Conservation (phyloP, 1,140 invertebrate species). For the Polypedilum vanderplanki region DNA sequence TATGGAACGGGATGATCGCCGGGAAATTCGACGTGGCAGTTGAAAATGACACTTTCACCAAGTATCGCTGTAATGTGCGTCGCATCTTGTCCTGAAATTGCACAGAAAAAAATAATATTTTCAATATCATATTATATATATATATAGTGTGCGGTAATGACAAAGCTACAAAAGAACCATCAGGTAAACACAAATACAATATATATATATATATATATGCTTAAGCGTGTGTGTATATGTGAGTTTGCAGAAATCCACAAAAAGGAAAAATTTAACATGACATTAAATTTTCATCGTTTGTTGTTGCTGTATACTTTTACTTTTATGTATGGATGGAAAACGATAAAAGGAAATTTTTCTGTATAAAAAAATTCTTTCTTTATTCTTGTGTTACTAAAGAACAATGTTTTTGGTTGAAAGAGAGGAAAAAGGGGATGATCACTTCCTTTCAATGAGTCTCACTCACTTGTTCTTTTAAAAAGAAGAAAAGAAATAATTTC, state of each 20-base stretch:
- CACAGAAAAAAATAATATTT: too few relatives aligned
- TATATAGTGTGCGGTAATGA: too few relatives aligned
- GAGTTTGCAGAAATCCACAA: not conserved
- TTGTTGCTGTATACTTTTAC: not conserved
- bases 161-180: slow-evolving; percentile 32
- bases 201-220: too few relatives aligned
- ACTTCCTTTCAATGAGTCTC: not conserved
- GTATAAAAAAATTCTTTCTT: not conserved
- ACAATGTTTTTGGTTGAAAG: not conserved
- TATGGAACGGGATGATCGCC: slow-evolving; percentile 90
- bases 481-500: too few relatives aligned
- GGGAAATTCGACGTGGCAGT: slow-evolving; percentile 92
- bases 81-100: slow-evolving; percentile 68
- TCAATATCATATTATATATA: too few relatives aligned
- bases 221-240: not conserved
- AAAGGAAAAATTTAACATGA: slow-evolving; percentile 5
- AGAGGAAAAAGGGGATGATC: not conserved
- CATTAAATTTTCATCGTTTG: slow-evolving; percentile 13
- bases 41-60: slow-evolving; percentile 91
- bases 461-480: too few relatives aligned
- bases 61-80: slow-evolving; percentile 92
- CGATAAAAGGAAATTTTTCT: not conserved
- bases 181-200: slow-evolving; percentile 33
- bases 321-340: slow-evolving; percentile 1
- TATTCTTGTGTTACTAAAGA: not conserved